A percentile compares a stretch with the other conserved stretches of the same genome.
Evolutionary conservation across 92 coral and sea anemone genomes (phyloP).

Genomic region (Actinernus sp.): DNA sequence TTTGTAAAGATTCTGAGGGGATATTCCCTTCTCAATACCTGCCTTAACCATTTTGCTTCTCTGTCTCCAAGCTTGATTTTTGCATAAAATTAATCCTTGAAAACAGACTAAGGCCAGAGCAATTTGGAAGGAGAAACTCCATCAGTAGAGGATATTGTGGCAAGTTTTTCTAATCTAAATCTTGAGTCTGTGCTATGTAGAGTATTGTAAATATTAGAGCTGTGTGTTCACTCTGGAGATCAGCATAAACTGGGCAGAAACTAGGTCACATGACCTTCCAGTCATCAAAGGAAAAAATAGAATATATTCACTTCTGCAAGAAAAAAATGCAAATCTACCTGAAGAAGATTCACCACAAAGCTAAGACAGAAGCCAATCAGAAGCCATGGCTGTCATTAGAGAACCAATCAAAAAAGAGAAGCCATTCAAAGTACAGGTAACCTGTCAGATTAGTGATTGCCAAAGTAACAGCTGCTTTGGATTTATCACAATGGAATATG

Average conservation of each 20-base stretch:
- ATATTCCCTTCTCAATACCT: slow-evolving; percentile 47
- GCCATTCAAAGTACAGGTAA: slow-evolving; percentile 72
- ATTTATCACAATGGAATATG: slow-evolving; percentile 50
- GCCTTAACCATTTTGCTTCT: slow-evolving; percentile 88
- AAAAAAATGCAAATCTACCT: slow-evolving; percentile 77
- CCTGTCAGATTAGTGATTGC: slow-evolving; percentile 63
- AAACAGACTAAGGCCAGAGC: slow-evolving; percentile 13
- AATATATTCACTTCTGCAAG: slow-evolving; percentile 25
- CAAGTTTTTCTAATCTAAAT: neutral
- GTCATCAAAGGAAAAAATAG: slow-evolving; percentile 32
- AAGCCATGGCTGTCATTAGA: slow-evolving; percentile 10
- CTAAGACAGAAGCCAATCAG: slow-evolving; percentile 73
- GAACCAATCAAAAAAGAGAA: slow-evolving; percentile 75
- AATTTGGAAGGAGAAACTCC: slow-evolving; percentile 40
- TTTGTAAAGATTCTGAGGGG: neutral
- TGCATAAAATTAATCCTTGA: slow-evolving; percentile 50
- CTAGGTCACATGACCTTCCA: slow-evolving; percentile 74
- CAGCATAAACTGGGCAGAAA: neutral
- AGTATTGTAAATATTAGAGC: neutral
- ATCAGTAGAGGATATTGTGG: slow-evolving; percentile 15
- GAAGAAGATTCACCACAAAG: slow-evolving; percentile 60
- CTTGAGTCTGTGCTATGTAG: neutral
- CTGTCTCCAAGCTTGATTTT: slow-evolving; percentile 28
- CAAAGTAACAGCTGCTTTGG: slow-evolving; percentile 80
- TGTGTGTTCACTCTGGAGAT: too few species aligned